phyloP scores from a whole-genome alignment of 2,113 vertebrate genomes.

The Catharus bicknelli region DNA sequence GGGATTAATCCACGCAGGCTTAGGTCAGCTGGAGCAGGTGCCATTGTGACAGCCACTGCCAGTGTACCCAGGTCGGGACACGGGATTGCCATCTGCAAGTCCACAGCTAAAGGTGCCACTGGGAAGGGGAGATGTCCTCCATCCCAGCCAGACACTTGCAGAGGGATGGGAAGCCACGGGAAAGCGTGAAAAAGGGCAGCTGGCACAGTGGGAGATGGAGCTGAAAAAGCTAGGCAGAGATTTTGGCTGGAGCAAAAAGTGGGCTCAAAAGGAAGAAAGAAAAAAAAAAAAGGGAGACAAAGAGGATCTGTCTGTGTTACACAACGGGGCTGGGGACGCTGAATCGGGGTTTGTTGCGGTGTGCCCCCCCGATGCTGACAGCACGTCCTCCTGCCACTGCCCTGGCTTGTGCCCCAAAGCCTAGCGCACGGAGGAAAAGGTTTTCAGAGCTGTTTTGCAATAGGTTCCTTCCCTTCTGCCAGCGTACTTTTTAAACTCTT shows the following conservation, averaged over 20 bases:
- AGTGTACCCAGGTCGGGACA: background rate
- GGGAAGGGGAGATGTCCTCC: background rate
- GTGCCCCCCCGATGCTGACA: background rate
- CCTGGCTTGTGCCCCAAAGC: background rate
- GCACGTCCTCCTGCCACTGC: background rate
- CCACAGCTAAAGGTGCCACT: background rate
- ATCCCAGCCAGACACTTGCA: fast-evolving
- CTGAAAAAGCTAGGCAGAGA: constrained; percentile 15
- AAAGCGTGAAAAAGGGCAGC: background rate
- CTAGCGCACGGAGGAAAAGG: background rate
- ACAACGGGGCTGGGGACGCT: background rate
- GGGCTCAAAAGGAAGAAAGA: background rate
- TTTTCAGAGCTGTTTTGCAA: background rate
- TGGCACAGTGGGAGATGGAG: background rate
- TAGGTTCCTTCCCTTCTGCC: background rate
- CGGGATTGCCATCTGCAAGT: fast-evolving
- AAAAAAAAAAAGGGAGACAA: background rate
- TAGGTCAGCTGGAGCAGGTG: background rate
- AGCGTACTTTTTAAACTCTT: background rate
- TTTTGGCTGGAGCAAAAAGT: background rate
- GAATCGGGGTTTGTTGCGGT: background rate
- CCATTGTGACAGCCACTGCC: background rate
- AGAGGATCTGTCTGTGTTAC: background rate
- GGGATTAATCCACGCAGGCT: background rate
- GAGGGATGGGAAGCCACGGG: background rate